These are phyloP conservation scores for Linepithema humile DNA, from an alignment of 1,140 invertebrate species.

Conservation along the genomic window DNA sequence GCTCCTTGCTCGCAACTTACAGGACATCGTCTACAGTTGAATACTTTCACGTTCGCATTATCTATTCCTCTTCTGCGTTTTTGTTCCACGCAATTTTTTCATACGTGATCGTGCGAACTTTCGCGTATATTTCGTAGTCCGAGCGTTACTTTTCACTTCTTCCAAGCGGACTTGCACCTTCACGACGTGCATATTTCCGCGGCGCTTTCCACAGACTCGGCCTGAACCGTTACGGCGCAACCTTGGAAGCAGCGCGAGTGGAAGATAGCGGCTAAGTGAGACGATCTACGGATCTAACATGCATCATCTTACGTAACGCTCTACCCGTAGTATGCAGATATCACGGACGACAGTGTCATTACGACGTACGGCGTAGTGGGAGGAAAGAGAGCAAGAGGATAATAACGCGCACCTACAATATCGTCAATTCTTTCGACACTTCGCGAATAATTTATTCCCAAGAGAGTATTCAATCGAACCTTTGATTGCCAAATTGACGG, in stretches of 20 bases:
- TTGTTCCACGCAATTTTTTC: background rate
- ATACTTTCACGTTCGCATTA: background rate
- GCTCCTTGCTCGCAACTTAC: background rate
- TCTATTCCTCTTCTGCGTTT: background rate
- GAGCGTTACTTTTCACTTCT: background rate
- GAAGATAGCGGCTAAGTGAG: conserved; percentile 37
- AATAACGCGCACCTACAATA: background rate
- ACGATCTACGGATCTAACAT: conserved; percentile 25
- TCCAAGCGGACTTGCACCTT: conserved; percentile 1
- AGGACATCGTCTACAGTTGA: background rate
- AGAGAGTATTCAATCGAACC: background rate
- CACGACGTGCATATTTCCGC: background rate
- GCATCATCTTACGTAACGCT: conserved; percentile 53
- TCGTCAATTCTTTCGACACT: background rate
- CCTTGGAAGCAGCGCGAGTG: conserved; percentile 12
- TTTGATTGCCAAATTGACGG: background rate
- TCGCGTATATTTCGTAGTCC: background rate
- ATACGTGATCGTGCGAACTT: background rate
- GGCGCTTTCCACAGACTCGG: conserved; percentile 15
- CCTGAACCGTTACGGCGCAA: conserved; percentile 52
- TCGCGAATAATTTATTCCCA: background rate
- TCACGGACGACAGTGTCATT: conserved; percentile 48
- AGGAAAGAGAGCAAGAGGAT: conserved; percentile 23
- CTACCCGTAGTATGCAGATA: conserved; percentile 36
- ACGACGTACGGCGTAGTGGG: background rate